Conservation (phyloP, 2,888 invertebrate genomes). For the Reticulitermes lucifugus region DNA sequence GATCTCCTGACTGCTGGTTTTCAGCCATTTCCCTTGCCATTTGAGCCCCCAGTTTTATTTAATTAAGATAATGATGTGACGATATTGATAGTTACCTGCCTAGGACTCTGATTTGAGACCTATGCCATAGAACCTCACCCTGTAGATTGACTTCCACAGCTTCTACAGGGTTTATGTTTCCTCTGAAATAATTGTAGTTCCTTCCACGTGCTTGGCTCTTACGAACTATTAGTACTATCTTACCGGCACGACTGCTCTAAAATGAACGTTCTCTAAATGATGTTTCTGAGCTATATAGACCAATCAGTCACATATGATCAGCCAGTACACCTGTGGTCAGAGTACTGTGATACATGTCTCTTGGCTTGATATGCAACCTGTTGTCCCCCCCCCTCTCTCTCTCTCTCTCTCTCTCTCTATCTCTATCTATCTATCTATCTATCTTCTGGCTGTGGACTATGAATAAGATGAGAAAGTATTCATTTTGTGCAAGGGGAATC, state of each 20-base stretch:
- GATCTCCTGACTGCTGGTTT: conserved; percentile 12
- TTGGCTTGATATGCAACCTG: not conserved
- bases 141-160: conserved; percentile 17
- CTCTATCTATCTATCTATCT: not conserved
- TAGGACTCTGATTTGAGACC: not conserved
- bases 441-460: conserved; percentile 10
- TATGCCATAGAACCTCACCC: conserved; percentile 24
- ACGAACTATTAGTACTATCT: not conserved
- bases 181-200: conserved; percentile 8
- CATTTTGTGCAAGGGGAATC: not conserved
- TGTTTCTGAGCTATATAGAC: not conserved
- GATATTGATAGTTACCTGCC: conserved; percentile 1
- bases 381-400: not conserved
- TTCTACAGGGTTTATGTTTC: conserved; percentile 21
- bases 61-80: not conserved
- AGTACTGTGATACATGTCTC: not conserved
- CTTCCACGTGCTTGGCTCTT: conserved; percentile 5
- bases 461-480: conserved; percentile 9
- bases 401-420: too few species aligned
- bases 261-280: not conserved
- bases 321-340: not conserved
- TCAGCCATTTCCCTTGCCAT: conserved; percentile 40
- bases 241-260: not conserved
- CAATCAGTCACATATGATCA: not conserved
- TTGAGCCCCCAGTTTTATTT: not conserved